These are phyloP conservation scores for Cerceris ruficornis DNA, from an alignment of 2,888 invertebrate species.

Conservation along the genomic window DNA sequence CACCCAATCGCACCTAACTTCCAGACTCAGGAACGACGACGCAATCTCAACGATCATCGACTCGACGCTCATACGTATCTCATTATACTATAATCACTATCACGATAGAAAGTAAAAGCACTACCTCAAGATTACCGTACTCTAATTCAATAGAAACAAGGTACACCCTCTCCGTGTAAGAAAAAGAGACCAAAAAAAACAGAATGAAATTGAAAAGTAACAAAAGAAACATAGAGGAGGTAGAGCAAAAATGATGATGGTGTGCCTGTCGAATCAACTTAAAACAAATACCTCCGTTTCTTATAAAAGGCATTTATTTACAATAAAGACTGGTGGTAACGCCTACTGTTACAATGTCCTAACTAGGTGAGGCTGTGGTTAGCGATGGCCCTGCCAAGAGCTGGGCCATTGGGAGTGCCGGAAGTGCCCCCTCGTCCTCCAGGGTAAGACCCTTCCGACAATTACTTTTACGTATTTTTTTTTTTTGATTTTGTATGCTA, in stretches of 20 bases:
- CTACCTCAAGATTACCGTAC: too few relatives aligned
- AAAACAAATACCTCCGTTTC: slow-evolving; percentile 46
- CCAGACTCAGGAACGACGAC: too few relatives aligned
- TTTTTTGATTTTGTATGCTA: slow-evolving; percentile 78
- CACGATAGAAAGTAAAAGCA: too few relatives aligned
- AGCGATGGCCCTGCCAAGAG: slow-evolving; percentile 82
- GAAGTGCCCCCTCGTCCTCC: slow-evolving; percentile 83
- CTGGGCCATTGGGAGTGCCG: slow-evolving; percentile 82
- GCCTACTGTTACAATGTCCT: slow-evolving; percentile 81
- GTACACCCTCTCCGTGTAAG: too few relatives aligned
- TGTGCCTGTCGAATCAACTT: slow-evolving; percentile 8
- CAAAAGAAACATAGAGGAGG: slow-evolving; percentile 10
- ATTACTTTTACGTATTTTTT: slow-evolving; percentile 75
- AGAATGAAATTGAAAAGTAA: slow-evolving; percentile 4
- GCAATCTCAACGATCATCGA: too few relatives aligned
- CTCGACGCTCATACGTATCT: too few relatives aligned
- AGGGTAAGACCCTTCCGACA: slow-evolving; percentile 84
- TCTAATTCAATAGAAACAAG: too few relatives aligned
- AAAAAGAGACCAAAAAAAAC: too few relatives aligned
- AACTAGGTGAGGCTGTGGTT: slow-evolving; percentile 82
- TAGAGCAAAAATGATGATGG: slow-evolving; percentile 1
- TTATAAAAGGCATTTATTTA: slow-evolving; percentile 62
- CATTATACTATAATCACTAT: too few relatives aligned
- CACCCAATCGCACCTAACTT: too few relatives aligned
- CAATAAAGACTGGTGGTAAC: slow-evolving; percentile 77